Evolutionary conservation across 2,113 vertebrate genomes (phyloP).

Genomic region (Perognathus longimembris): DNA sequence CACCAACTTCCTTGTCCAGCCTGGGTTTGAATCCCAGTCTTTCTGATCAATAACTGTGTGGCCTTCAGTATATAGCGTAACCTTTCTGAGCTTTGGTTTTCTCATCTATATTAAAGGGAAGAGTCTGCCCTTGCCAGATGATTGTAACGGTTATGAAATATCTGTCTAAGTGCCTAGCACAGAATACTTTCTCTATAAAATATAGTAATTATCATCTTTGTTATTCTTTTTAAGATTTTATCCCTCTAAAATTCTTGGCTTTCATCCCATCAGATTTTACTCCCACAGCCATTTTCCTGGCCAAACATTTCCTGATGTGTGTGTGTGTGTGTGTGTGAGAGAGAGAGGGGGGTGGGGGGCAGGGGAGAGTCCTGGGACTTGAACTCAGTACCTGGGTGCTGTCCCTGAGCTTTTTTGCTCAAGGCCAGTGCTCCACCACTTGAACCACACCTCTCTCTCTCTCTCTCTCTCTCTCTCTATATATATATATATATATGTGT

Average conservation of each 20-base stretch:
- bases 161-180: not conserved
- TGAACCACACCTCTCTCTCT: too few relatives aligned
- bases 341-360: too few relatives aligned
- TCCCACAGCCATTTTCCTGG: not conserved
- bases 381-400: too few relatives aligned
- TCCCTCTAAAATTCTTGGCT: not conserved
- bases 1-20: not conserved
- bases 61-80: not conserved
- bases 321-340: too few relatives aligned
- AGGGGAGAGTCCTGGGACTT: too few relatives aligned
- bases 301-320: not conserved
- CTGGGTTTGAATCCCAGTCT: not conserved
- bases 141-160: not conserved
- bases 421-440: too few relatives aligned
- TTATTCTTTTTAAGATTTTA: not conserved
- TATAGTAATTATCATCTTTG: not conserved
- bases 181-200: not conserved
- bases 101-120: not conserved
- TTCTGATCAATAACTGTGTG: not conserved
- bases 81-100: not conserved
- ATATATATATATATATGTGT: too few relatives aligned
- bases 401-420: too few relatives aligned
- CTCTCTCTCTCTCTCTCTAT: too few relatives aligned
- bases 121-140: not conserved
- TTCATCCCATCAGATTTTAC: not conserved